Evolutionary conservation across 1,140 invertebrate species (phyloP).

Genomic region (Eurosta solidaginis): DNA sequence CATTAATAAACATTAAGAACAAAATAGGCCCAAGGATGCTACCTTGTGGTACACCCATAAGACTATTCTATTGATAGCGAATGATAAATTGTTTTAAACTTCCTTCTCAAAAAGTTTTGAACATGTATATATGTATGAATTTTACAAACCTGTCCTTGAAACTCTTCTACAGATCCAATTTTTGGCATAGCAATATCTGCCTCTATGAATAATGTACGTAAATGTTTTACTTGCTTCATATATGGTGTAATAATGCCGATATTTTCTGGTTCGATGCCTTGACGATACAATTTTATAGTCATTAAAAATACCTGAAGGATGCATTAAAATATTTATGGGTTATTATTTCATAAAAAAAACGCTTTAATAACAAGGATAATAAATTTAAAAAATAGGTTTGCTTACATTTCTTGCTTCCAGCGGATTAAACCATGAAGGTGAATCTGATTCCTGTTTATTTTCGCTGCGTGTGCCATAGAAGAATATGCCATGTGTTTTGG

Average conservation of each 20-base stretch:
- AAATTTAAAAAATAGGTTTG: background rate
- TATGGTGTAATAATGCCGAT: conserved; percentile 96
- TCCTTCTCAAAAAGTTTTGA: no score
- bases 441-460: conserved; percentile 74
- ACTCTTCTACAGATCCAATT: conserved; percentile 93
- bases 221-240: conserved; percentile 76
- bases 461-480: conserved; percentile 83
- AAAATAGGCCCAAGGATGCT: no score
- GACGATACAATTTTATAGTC: conserved; percentile 68
- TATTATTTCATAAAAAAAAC: conserved; percentile 4
- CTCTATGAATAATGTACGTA: conserved; percentile 51
- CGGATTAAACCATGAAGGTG: conserved; percentile 89
- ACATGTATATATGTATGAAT: no score
- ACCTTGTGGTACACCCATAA: no score
- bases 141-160: conserved; percentile 73
- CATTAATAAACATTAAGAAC: no score
- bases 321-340: no score
- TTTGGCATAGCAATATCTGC: conserved; percentile 76
- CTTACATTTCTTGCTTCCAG: conserved; percentile 76
- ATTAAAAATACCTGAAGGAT: conserved; percentile 61
- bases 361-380: background rate
- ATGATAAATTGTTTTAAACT: no score
- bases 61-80: no score
- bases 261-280: conserved; percentile 67
- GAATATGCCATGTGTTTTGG: conserved; percentile 70